Evolutionary conservation across 2,113 vertebrate species (phyloP), one percentile per base, ranked within the genome.

Genomic region (Apodemus sylvaticus): DNA sequence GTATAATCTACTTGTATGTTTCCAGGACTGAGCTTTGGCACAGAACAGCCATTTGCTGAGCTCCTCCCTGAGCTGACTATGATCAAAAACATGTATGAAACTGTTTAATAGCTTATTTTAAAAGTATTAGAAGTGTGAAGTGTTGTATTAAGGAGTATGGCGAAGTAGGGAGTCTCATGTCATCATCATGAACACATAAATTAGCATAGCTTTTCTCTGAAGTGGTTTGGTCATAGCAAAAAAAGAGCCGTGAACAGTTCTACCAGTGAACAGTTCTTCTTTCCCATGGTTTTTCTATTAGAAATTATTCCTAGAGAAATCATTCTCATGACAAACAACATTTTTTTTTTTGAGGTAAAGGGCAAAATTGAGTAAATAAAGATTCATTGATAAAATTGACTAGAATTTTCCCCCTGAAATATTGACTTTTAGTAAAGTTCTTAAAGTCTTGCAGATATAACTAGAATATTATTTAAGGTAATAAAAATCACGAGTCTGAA

Each of bases 391-490:
- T 48, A 48, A 48, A 7, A 48, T 74, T 2, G 91, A 89, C 55
- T 73, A 48, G 3, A 51, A n/a, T 55, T 34, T 9, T 26, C 58
- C 1, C 70, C 64, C 51, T 51, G 22, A 94, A 58, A 64, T 76
- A 78, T 62, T 79, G 20, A 74, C 51, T 94, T 90, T 86, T 70
- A 11, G 11, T 7, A 78, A 9, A 90, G 66, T 90, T 29, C 17
- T 60, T 83, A 78, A 78, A 66, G 7, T 62, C n/a, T 90, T 90
- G 73, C 94, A 42, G 48, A 45, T 76, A 70, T 24, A 91, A 29
- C 78, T 77, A 96, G 64, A 87, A 96, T 71, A 87, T 68, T 87
- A 73, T 91, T 31, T 86, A 60, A 93, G 76, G 16, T 82, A 36
- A 34, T 31, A 94, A 94, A 83, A 93, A 82, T 51, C 2, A 71